Percentiles rank a stretch among this genome's conserved stretches.
These are phyloP conservation scores for Alcedo atthis DNA, from an alignment of 2,797 vertebrate genomes.

Conservation along the genomic window DNA sequence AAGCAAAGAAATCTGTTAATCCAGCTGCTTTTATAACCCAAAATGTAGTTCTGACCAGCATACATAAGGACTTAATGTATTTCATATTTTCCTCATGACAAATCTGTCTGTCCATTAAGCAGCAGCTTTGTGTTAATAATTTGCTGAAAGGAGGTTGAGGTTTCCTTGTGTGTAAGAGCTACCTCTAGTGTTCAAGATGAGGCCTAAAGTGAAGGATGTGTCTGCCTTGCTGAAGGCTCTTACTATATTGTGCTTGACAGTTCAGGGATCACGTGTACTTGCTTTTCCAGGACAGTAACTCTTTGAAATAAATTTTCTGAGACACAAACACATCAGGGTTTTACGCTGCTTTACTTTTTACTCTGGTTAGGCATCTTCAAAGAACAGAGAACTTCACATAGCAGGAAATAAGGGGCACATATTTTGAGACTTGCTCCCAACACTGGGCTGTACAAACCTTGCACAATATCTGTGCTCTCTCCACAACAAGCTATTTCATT, in stretches of 20 bases:
- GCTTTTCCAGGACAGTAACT: constrained; percentile 45
- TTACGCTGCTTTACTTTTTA: background rate
- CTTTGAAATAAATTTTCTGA: constrained; percentile 48
- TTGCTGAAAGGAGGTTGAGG: background rate
- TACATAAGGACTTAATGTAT: constrained; percentile 21
- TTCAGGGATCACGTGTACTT: background rate
- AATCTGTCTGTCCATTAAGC: constrained; percentile 5
- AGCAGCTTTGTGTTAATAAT: background rate
- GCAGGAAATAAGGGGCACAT: background rate
- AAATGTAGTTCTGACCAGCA: constrained; percentile 26
- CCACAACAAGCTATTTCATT: background rate
- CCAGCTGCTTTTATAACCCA: constrained; percentile 41
- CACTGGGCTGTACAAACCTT: background rate
- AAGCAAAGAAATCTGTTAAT: constrained; percentile 38
- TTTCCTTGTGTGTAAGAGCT: constrained; percentile 49
- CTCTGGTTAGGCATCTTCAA: background rate
- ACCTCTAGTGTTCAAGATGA: constrained; percentile 52
- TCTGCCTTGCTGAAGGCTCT: background rate
- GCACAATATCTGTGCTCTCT: background rate
- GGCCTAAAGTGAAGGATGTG: background rate
- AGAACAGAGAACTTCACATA: background rate
- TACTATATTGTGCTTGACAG: constrained; percentile 23
- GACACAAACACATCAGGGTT: constrained; percentile 19
- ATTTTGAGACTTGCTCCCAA: background rate
- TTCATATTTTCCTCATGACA: constrained; percentile 34